These are phyloP conservation scores for Drosophila auraria DNA, from an alignment of 1,140 invertebrate species.

Conservation along the genomic window DNA sequence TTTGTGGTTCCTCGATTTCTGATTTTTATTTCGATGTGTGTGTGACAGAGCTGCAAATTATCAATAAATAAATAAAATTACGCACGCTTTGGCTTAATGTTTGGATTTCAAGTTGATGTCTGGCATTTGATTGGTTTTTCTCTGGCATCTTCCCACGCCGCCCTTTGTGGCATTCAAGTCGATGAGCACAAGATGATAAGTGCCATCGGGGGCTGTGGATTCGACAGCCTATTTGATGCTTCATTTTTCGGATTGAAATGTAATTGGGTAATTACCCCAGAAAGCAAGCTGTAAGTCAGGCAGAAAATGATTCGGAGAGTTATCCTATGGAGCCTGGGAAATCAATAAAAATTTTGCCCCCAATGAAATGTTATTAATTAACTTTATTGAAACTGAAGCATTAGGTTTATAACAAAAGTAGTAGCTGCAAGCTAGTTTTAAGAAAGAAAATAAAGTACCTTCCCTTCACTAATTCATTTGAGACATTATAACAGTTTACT, in stretches of 20 bases:
- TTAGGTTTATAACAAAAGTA: too few species aligned
- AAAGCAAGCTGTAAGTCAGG: slow-evolving; percentile 6
- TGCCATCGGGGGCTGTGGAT: not conserved
- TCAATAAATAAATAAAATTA: slow-evolving; percentile 83
- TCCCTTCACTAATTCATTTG: too few species aligned
- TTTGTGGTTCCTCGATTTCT: slow-evolving; percentile 43
- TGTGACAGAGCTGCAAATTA: slow-evolving; percentile 74
- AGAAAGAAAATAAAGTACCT: too few species aligned
- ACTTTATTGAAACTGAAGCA: not conserved
- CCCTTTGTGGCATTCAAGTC: slow-evolving; percentile 25
- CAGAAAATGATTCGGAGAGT: not conserved
- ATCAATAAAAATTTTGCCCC: not conserved
- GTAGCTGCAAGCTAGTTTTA: too few species aligned
- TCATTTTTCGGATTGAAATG: slow-evolving; percentile 44
- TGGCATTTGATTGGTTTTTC: slow-evolving; percentile 75
- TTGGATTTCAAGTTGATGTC: slow-evolving; percentile 72
- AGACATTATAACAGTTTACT: too few species aligned
- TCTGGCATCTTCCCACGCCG: not conserved
- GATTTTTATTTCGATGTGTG: slow-evolving; percentile 41
- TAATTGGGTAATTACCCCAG: slow-evolving; percentile 49
- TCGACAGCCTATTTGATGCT: slow-evolving; percentile 4
- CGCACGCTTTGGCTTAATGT: slow-evolving; percentile 73
- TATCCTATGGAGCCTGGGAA: not conserved
- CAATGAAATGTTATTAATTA: too few species aligned
- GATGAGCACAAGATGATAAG: slow-evolving; percentile 22